Percentiles rank a stretch among this genome's conserved stretches.
Evolutionary conservation across 2,113 vertebrate genomes (phyloP).

Genomic region (Channa argus): DNA sequence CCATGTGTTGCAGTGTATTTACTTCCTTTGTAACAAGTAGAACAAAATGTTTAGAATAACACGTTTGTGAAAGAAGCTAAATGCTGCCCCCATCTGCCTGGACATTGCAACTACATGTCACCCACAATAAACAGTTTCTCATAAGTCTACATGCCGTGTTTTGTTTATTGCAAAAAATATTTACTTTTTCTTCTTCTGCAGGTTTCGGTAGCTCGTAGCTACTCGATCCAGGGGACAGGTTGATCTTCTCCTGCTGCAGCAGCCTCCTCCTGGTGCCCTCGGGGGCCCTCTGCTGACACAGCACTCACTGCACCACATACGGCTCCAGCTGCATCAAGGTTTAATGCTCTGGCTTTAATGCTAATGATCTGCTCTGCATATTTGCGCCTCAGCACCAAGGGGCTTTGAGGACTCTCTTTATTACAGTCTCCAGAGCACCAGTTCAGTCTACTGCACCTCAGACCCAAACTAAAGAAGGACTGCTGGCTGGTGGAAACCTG

Average conservation of each 20-base stretch:
- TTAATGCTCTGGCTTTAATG: not conserved
- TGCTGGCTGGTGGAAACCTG: slow-evolving; percentile 6
- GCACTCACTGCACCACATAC: not conserved
- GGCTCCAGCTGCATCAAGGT: not conserved
- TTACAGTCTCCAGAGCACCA: slow-evolving; percentile 40
- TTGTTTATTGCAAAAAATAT: slow-evolving; percentile 1
- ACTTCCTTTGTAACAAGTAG: not conserved
- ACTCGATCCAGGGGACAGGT: not conserved
- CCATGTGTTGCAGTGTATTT: slow-evolving; percentile 7
- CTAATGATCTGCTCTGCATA: not conserved
- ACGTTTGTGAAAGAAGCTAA: slow-evolving; percentile 17
- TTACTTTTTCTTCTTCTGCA: slow-evolving; percentile 1
- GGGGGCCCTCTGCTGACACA: slow-evolving; percentile 50
- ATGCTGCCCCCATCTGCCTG: slow-evolving; percentile 71
- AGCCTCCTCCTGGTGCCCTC: slow-evolving; percentile 59
- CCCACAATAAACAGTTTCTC: not conserved
- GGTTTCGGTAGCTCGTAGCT: too few species aligned
- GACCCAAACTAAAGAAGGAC: not conserved
- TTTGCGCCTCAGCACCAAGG: slow-evolving; percentile 66
- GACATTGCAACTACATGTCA: slow-evolving; percentile 44
- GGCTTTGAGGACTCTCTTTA: slow-evolving; percentile 19
- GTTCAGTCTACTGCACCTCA: not conserved
- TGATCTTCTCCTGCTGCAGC: slow-evolving; percentile 22
- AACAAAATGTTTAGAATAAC: slow-evolving; percentile 2
- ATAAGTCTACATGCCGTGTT: not conserved